These are phyloP conservation scores for Gobio occitaniae DNA, from an alignment of 2,797 vertebrate genomes.

Conservation along the genomic window DNA sequence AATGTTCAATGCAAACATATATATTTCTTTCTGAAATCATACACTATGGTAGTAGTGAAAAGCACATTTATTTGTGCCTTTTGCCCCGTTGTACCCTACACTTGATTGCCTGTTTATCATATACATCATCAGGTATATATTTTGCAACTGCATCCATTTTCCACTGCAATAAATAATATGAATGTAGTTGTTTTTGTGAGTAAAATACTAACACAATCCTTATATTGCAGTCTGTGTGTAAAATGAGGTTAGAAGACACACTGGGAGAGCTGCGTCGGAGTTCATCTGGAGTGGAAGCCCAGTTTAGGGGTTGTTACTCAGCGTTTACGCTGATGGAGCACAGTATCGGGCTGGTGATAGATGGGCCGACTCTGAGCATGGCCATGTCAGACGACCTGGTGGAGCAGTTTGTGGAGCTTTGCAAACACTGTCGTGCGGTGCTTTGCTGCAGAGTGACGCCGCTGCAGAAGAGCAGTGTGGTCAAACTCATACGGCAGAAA, in stretches of 20 bases:
- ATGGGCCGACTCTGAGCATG: conserved; percentile 82
- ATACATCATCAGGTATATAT: neutral
- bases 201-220: neutral
- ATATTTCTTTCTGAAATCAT: no score
- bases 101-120: neutral
- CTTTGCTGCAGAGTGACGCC: conserved; percentile 92
- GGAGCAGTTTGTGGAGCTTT: conserved; percentile 83
- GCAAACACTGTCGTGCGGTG: conserved; percentile 80
- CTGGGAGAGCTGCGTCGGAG: conserved; percentile 86
- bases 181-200: neutral
- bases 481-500: conserved; percentile 83
- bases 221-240: conserved; percentile 82
- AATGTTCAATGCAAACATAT: no score
- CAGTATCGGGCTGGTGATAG: conserved; percentile 85
- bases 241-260: conserved; percentile 83
- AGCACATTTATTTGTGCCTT: no score
- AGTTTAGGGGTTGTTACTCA: neutral
- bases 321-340: conserved; percentile 54
- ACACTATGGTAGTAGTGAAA: no score
- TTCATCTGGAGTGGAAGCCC: neutral
- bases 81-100: no score
- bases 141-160: neutral
- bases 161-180: neutral
- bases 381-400: conserved; percentile 84
- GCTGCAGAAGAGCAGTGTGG: conserved; percentile 89